Conservation (phyloP, 2,113 vertebrate species). For the Spea multiplicata region DNA sequence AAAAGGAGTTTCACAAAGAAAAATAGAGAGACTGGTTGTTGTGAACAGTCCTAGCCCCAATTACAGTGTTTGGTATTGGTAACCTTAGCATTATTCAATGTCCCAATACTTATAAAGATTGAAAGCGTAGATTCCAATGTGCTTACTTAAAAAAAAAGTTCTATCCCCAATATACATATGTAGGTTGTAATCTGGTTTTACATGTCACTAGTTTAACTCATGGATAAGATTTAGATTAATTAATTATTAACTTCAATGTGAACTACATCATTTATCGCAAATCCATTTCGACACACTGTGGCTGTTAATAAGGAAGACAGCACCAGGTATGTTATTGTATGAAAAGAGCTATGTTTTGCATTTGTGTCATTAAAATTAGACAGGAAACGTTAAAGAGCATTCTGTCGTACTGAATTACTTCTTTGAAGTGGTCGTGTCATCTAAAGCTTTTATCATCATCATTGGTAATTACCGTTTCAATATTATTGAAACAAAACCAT, state of each 20-base stretch:
- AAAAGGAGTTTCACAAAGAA: background rate
- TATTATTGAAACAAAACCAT: too few relatives aligned
- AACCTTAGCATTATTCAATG: conserved; percentile 28
- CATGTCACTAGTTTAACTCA: background rate
- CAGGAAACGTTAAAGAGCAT: too few relatives aligned
- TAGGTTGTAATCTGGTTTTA: background rate
- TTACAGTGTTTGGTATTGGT: conserved; percentile 5
- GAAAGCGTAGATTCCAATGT: background rate
- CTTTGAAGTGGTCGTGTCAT: too few relatives aligned
- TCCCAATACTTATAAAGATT: conserved; percentile 21
- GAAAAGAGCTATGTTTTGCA: too few relatives aligned
- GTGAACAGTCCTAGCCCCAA: conserved; percentile 1
- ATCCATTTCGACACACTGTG: background rate
- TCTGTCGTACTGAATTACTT: too few relatives aligned
- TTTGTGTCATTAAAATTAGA: too few relatives aligned
- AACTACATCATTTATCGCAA: conserved; percentile 19
- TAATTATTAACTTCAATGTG: background rate
- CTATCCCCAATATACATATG: background rate
- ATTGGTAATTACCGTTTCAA: too few relatives aligned
- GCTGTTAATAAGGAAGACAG: background rate
- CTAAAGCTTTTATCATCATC: too few relatives aligned
- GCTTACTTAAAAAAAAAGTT: background rate
- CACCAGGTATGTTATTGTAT: background rate
- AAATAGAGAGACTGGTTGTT: conserved; percentile 15
- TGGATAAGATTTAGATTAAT: conserved; percentile 6